Evolutionary conservation across 92 coral and sea anemone species (phyloP).

Genomic region (Umimayanthus kanabou): DNA sequence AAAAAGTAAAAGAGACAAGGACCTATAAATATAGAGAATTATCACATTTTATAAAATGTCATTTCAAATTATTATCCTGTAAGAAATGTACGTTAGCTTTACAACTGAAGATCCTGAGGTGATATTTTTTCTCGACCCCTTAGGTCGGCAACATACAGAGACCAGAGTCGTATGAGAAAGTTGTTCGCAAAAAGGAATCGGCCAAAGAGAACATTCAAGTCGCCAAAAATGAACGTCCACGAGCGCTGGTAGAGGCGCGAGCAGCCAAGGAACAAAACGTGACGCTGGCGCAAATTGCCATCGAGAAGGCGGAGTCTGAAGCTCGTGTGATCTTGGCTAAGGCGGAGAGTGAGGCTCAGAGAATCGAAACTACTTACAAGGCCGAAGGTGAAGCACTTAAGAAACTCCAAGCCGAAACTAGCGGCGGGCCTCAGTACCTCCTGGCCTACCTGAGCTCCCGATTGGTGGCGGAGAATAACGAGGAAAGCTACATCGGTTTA

Average conservation of each 20-base stretch:
- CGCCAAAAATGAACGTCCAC: constrained; percentile 30
- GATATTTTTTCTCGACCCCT: neutral
- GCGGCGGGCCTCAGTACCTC: neutral
- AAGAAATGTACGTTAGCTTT: neutral
- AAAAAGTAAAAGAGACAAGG: neutral
- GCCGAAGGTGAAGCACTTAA: constrained; percentile 38
- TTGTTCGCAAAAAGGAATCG: constrained; percentile 38
- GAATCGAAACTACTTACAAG: constrained; percentile 5
- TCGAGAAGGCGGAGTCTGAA: constrained; percentile 39
- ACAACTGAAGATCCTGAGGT: neutral
- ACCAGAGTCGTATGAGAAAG: constrained; percentile 40
- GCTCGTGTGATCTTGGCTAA: constrained; percentile 30
- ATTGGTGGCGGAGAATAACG: constrained; percentile 9
- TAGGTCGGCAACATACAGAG: constrained; percentile 41
- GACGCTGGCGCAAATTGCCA: constrained; percentile 35
- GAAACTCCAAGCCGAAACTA: neutral
- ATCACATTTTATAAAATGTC: neutral
- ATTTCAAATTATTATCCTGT: no score
- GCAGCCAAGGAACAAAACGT: constrained; percentile 31
- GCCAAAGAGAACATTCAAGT: constrained; percentile 37
- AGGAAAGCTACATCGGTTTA: constrained; percentile 3
- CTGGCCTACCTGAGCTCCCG: constrained; percentile 16
- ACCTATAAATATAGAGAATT: no score
- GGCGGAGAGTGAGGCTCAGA: constrained; percentile 29
- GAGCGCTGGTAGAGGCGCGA: constrained; percentile 29